Conservation (phyloP, 2,113 vertebrate species). For the Passer domesticus region DNA sequence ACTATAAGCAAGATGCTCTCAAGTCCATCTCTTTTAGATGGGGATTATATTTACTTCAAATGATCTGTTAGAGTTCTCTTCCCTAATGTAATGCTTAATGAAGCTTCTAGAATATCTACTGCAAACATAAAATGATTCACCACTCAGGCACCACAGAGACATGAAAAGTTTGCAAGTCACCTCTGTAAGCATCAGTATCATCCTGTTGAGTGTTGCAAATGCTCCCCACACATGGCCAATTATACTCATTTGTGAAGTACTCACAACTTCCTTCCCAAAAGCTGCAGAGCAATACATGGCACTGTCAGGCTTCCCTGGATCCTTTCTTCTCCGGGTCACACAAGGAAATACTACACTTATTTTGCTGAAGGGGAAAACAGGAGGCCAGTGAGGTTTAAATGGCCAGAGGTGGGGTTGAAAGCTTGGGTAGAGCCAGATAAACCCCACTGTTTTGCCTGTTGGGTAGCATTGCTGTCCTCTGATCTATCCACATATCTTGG, state of each 20-base stretch:
- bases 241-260: neutral
- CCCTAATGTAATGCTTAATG: neutral
- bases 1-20: neutral
- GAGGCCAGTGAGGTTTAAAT: neutral
- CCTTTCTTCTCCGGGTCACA: neutral
- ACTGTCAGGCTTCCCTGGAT: neutral
- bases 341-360: neutral
- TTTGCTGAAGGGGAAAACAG: neutral
- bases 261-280: neutral
- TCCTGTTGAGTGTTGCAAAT: neutral
- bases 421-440: neutral
- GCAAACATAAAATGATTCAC: neutral
- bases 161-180: fast-evolving
- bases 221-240: neutral
- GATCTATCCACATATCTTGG: neutral
- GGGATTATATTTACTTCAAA: neutral
- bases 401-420: neutral
- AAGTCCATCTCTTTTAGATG: neutral
- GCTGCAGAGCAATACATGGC: neutral
- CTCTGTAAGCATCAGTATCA: neutral
- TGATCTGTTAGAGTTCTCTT: neutral
- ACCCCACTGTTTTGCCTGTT: neutral
- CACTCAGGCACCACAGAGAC: neutral
- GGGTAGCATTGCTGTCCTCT: neutral
- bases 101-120: neutral